These are phyloP conservation scores for Heterodera carotae DNA, from an alignment of 1,140 invertebrate species.

Conservation along the genomic window DNA sequence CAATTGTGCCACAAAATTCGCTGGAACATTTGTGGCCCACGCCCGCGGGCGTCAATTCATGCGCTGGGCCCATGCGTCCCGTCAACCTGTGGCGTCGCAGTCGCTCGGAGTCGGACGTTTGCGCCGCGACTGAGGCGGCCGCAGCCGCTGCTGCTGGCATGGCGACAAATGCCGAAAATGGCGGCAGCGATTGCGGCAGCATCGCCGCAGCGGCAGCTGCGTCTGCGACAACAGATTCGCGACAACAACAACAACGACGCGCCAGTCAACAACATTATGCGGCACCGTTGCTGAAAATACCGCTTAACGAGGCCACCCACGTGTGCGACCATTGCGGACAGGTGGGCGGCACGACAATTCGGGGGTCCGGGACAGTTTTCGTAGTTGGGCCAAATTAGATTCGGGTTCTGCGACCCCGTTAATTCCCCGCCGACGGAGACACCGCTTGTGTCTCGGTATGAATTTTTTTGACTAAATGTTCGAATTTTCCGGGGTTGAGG, in stretches of 20 bases:
- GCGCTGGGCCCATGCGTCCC: slow-evolving; percentile 37
- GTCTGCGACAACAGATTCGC: background rate
- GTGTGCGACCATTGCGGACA: slow-evolving; percentile 58
- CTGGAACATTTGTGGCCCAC: slow-evolving; percentile 27
- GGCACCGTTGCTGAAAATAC: slow-evolving; percentile 12
- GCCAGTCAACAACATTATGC: slow-evolving; percentile 3
- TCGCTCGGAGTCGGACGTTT: slow-evolving; percentile 45
- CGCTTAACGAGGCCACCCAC: slow-evolving; percentile 44
- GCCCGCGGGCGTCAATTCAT: slow-evolving; percentile 1
- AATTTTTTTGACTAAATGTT: too few relatives aligned
- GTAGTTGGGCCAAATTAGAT: too few relatives aligned
- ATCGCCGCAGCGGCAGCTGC: slow-evolving; percentile 6
- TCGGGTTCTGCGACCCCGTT: too few relatives aligned
- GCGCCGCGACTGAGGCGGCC: slow-evolving; percentile 14
- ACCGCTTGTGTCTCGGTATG: too few relatives aligned
- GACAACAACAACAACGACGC: background rate
- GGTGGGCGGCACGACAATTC: slow-evolving; percentile 11
- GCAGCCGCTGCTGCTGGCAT: background rate
- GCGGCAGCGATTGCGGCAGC: background rate
- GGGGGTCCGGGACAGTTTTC: too few relatives aligned
- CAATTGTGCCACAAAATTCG: slow-evolving; percentile 25
- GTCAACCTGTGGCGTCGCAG: slow-evolving; percentile 42
- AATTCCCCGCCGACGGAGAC: too few relatives aligned
- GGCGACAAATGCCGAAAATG: slow-evolving; percentile 7
- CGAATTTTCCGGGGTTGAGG: too few relatives aligned